Base-by-base conservation (phyloP, 2,797 vertebrate genomes). In the Microctenopoma lineatum region DNA sequence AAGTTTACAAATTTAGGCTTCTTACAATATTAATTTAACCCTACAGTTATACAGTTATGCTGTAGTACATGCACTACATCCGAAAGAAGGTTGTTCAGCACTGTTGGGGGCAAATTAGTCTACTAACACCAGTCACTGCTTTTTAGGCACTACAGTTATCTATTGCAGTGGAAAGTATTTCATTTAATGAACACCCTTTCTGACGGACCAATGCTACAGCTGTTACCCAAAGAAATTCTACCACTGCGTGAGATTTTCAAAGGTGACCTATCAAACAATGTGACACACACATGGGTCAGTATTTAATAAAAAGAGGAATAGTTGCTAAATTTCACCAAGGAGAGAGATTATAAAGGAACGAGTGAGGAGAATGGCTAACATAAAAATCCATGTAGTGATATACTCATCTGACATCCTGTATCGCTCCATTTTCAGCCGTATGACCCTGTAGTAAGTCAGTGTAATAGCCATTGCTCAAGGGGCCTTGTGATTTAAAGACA, bases 401-500 rank as follows among this genome's bases (percentile, higher is more conserved):
- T 65, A 78, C n/a, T 10, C 44, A 72, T 34, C 51, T 11, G n/a
- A 39, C 42, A 16, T 63, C 53, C 15, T 61, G 39, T 51, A 70
- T 57, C 59, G 66, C 52, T 36, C 14, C 14, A 21, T 66, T 60
- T 59, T 47, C 64, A 36, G 69, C 81, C 66, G 50, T 34, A 26
- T 80, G 63, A 79, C 61, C 75, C 68, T 57, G 57, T 70, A 75
- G 65, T 80, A 87, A 79, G 77, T 79, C 81, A 72, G 56, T 0
- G 59, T 69, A 75, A 84, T 42, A 59, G 79, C 78, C 66, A 52
- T 61, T 64, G 63, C 73, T 83, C 75, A 52, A 60, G 74, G 63
- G 86, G 45, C 64, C 71, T 38, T 52, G 59, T 78, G 89, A 91
- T 87, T 90, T 88, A 87, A 80, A 80, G 63, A 78, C 55, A 76